Evolutionary conservation across 2,888 invertebrate species (phyloP).

Genomic region (Brachyopa scutellaris): DNA sequence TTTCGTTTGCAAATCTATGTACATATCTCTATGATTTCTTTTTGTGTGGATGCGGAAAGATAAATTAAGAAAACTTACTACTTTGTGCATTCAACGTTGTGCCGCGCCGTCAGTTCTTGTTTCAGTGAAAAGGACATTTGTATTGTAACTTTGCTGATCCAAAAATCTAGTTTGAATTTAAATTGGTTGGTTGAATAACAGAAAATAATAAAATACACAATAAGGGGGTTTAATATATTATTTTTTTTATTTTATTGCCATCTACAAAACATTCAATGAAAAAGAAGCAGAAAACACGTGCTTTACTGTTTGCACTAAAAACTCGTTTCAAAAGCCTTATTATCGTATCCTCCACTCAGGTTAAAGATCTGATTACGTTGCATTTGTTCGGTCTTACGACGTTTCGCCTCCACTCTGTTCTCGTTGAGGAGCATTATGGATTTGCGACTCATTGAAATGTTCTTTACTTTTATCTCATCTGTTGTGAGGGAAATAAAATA

Average conservation of each 20-base stretch:
- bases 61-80: slow-evolving; percentile 17
- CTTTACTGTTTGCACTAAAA: neutral
- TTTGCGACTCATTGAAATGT: slow-evolving; percentile 79
- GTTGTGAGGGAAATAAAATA: neutral
- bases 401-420: slow-evolving; percentile 77
- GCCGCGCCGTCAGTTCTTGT: neutral
- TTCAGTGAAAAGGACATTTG: neutral
- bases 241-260: slow-evolving; percentile 3
- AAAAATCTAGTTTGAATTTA: slow-evolving; percentile 29
- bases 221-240: neutral
- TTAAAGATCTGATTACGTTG: slow-evolving; percentile 74
- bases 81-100: neutral
- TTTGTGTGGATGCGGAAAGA: neutral
- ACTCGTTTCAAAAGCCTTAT: slow-evolving; percentile 75
- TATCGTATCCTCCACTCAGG: slow-evolving; percentile 75
- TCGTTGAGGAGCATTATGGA: slow-evolving; percentile 78
- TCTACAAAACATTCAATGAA: neutral
- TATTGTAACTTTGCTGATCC: neutral
- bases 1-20: too few species aligned
- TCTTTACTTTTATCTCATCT: slow-evolving; percentile 78
- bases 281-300: neutral
- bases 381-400: slow-evolving; percentile 74
- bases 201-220: neutral
- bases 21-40: neutral
- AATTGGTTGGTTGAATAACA: neutral